Percentiles rank a stretch among this genome's conserved stretches.
These are phyloP conservation scores for Zosterops japonicus DNA, from an alignment of 2,113 vertebrate genomes.

Conservation along the genomic window DNA sequence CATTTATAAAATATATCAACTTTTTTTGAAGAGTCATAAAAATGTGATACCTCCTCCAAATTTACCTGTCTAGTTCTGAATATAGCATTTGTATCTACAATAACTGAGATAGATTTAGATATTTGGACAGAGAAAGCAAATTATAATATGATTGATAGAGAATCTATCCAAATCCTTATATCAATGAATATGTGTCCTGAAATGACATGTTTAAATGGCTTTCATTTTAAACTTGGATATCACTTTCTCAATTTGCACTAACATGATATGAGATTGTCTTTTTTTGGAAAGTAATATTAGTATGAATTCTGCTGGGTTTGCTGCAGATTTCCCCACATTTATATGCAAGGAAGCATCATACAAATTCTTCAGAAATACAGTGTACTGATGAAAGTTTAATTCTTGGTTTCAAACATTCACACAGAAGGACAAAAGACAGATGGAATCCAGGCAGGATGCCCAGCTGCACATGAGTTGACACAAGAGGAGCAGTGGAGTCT, in stretches of 20 bases:
- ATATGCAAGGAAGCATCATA: background rate
- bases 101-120: background rate
- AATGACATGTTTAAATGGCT: background rate
- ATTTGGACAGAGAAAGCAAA: background rate
- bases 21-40: slow-evolving; percentile 6
- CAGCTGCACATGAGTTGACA: background rate
- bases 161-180: background rate
- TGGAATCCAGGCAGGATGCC: background rate
- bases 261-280: background rate
- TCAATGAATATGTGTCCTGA: background rate
- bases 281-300: background rate
- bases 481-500: background rate
- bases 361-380: background rate
- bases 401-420: background rate
- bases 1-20: slow-evolving; percentile 33
- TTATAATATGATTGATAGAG: background rate
- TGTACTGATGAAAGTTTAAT: background rate
- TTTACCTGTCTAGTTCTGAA: background rate
- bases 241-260: background rate
- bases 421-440: background rate
- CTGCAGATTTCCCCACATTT: background rate
- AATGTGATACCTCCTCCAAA: background rate
- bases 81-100: background rate
- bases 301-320: background rate
- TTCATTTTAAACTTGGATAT: background rate